Base-by-base conservation (phyloP, 1,140 invertebrate genomes). In the Lordiphosa stackelbergi region DNA sequence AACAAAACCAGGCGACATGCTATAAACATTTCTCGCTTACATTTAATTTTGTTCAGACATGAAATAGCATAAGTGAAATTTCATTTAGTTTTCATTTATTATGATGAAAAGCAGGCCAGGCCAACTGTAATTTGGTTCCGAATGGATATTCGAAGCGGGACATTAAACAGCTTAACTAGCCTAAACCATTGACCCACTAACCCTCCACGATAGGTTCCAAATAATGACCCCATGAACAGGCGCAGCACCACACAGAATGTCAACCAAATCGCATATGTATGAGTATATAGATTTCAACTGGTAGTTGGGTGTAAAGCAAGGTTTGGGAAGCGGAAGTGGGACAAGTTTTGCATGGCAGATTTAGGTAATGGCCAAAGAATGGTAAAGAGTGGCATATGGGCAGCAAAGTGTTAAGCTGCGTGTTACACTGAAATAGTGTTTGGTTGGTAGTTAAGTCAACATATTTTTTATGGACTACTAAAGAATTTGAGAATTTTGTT, bases 131-230 rank as follows among this genome's bases (percentile, higher is more conserved):
- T 78, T 77, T 66, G 66, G 43, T 66, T 75, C 60, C 46, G 59
- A 66, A 58, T 60, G 53, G 51, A 51, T 55, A 38, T 47, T 46
- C 40, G 53, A 52, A 53, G 40, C 16, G 35, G 46, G 43, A 48
- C 68, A 72, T 79, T 79, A 79, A 66, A 60, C 60, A 54, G 37
- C 51, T 52, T 48, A 62, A 57, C 47, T 54, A 64, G 51, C 49
- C 62, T 83, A 83, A 83, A 65, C 78, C 64, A 84, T 73, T 84
- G 77, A 83, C 77, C 78, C 58, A 83, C 72, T 83, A 83, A 83
- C 75, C 77, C 78, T 69, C 59, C 63, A 61, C 77, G 22, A 31
- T 31, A 8, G 28, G 22, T 46, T 22, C 48, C 54, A 83, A 83
- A 65, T 83, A 83, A 83, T 73, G 77, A 83, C 77, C 77, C 53